Evolutionary conservation across 2,888 invertebrate genomes (phyloP).

Genomic region (Poecilobothrus nobilitatus): DNA sequence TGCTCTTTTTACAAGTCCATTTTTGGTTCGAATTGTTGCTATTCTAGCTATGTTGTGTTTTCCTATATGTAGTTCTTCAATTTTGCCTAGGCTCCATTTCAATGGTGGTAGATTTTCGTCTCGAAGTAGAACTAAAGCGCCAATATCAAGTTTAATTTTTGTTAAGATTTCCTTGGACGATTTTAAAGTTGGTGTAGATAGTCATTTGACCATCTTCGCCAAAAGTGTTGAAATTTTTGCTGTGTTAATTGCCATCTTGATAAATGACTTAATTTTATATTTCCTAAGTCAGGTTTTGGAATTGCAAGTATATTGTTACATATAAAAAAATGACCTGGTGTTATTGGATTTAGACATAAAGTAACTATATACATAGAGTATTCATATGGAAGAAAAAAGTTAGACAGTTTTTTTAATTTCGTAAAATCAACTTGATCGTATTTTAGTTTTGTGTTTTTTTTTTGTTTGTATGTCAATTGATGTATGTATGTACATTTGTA

Average conservation of each 20-base stretch:
- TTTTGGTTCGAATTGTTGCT: not conserved
- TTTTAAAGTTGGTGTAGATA: conserved; percentile 11
- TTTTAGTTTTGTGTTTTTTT: too few relatives aligned
- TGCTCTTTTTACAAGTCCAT: conserved; percentile 6
- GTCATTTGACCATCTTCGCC: conserved; percentile 10
- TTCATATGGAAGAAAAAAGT: too few relatives aligned
- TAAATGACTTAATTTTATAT: conserved; percentile 16
- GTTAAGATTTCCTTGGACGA: not conserved
- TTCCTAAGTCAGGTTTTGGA: conserved; percentile 18
- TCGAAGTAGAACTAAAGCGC: not conserved
- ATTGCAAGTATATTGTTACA: conserved; percentile 8
- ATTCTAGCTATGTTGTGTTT: not conserved
- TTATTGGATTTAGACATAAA: conserved; percentile 13
- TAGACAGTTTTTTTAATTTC: too few relatives aligned
- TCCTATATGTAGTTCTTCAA: not conserved
- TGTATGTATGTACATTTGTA: too few relatives aligned
- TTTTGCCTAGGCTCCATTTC: conserved; percentile 9
- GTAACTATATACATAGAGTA: too few relatives aligned
- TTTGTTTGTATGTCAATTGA: too few relatives aligned
- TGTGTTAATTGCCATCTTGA: conserved; percentile 11
- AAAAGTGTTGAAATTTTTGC: conserved; percentile 2
- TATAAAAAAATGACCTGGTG: conserved; percentile 19
- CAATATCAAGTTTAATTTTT: not conserved
- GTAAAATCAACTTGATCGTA: too few relatives aligned
- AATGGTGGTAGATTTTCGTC: conserved; percentile 12